phyloP scores from a whole-genome alignment of 2,113 vertebrate genomes.

The Nothoprocta pentlandii region DNA sequence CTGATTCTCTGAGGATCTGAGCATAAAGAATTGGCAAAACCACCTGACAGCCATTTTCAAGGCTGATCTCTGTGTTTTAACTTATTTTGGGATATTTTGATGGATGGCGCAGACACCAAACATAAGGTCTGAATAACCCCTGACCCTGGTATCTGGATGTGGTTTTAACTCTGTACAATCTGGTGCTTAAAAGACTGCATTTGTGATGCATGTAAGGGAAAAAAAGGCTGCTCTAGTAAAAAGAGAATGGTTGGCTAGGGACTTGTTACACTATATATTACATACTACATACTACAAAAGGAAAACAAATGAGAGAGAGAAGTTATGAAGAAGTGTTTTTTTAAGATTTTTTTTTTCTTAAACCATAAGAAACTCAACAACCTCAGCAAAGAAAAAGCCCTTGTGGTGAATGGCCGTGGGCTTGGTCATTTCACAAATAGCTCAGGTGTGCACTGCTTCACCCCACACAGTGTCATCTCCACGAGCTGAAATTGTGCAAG shows the following conservation, averaged over 20 bases:
- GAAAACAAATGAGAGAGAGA: too few relatives aligned
- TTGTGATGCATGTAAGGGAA: background rate
- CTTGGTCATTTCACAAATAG: background rate
- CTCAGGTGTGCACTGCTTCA: accelerated
- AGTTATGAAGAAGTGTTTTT: too few relatives aligned
- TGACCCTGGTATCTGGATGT: background rate
- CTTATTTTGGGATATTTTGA: background rate
- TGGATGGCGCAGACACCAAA: background rate
- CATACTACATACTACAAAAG: too few relatives aligned
- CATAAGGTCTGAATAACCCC: background rate
- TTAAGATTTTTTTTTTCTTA: too few relatives aligned
- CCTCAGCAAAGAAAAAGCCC: background rate
- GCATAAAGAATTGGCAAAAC: background rate
- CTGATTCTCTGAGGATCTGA: background rate
- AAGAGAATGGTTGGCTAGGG: too few relatives aligned
- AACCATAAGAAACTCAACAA: background rate
- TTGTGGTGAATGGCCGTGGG: background rate
- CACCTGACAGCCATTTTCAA: background rate
- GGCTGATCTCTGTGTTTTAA: background rate
- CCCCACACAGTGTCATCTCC: background rate
- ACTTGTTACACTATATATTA: too few relatives aligned
- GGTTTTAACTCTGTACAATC: background rate
- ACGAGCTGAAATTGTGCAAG: background rate
- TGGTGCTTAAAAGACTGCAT: background rate
- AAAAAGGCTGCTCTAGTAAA: background rate